phyloP scores from a whole-genome alignment of 1,140 invertebrate genomes.

The Probaryconus sp. region DNA sequence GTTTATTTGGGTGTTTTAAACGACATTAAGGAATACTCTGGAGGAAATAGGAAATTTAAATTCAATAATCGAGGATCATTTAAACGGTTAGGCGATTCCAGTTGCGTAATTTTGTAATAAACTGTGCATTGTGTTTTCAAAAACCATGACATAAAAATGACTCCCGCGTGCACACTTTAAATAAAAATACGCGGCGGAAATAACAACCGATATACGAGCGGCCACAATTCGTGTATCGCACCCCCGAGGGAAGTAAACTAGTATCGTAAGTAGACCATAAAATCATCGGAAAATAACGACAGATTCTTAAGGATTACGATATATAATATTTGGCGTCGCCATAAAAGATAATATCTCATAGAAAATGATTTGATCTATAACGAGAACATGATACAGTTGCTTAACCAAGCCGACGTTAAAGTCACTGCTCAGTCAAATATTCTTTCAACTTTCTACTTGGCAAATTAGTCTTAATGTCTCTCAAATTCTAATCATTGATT shows the following conservation, averaged over 20 bases:
- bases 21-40: too few relatives aligned
- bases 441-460: constrained; percentile 3
- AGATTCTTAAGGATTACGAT: constrained; percentile 43
- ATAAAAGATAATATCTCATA: constrained; percentile 27
- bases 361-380: constrained; percentile 41
- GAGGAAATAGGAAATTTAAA: too few relatives aligned
- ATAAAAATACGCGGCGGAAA: constrained; percentile 48
- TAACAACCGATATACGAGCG: constrained; percentile 53
- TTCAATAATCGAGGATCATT: constrained; percentile 44
- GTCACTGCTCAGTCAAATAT: constrained; percentile 1
- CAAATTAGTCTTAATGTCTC: too few relatives aligned
- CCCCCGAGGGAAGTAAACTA: constrained; percentile 48
- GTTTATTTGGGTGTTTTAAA: too few relatives aligned
- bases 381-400: constrained; percentile 14
- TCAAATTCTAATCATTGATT: too few relatives aligned
- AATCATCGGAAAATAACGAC: constrained; percentile 57
- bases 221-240: constrained; percentile 47
- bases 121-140: constrained; percentile 16
- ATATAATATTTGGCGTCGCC: constrained; percentile 31
- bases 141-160: constrained; percentile 42
- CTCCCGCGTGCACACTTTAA: constrained; percentile 49
- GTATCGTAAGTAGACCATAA: constrained; percentile 51
- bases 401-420: neutral
- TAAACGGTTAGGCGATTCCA: neutral
- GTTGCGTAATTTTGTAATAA: constrained; percentile 20